Evolutionary conservation across 2,113 vertebrate species (phyloP), one percentile per base, ranked within the genome.

Genomic region (Isichthys henryi): DNA sequence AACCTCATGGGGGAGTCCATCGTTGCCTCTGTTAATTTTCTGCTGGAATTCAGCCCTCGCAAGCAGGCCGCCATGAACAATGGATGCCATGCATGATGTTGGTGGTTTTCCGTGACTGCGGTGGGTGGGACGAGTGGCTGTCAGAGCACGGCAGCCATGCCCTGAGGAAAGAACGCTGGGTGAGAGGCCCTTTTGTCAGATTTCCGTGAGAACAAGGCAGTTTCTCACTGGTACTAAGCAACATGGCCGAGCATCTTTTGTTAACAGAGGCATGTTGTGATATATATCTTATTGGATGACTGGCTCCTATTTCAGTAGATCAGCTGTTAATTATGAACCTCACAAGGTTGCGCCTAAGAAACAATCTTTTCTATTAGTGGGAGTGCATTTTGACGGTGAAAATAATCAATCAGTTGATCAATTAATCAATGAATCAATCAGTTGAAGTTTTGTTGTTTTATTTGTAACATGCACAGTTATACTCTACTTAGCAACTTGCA

Each of bases 171-270:
- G 50, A 85, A 88, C 52, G 89, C 52, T 91, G 91, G 90, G 52
- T 86, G 52, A 91, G 88, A 88, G 86, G 88, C 88, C 86, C 88
- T 88, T 93, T 86, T 90, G 91, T 90, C 27, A 89, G 10, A 50
- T 88, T 82, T 35, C 91, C 85, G 91, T 39, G 82, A 90, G 89
- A 83, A 89, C 93, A 88, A 88, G 89, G 66, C 50, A 70, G 90
- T 92, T 85, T 95, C 91, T 94, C 90, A 92, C 58, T 45, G 43
- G 48, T 88, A 90, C 46, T 90, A 88, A 86, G 89, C 48, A 21
- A 91, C 83, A 89, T 91, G 85, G 89, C 91, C 83, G 39, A 4
- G 1, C 56, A 91, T 89, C 92, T 91, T 45, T 88, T 66, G 88
- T 70, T 92, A 92, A 93, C 92, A 92, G 46, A 92, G 93, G 92